phyloP scores from a whole-genome alignment of 2,113 vertebrate species.

The Glaucidium brasilianum region DNA sequence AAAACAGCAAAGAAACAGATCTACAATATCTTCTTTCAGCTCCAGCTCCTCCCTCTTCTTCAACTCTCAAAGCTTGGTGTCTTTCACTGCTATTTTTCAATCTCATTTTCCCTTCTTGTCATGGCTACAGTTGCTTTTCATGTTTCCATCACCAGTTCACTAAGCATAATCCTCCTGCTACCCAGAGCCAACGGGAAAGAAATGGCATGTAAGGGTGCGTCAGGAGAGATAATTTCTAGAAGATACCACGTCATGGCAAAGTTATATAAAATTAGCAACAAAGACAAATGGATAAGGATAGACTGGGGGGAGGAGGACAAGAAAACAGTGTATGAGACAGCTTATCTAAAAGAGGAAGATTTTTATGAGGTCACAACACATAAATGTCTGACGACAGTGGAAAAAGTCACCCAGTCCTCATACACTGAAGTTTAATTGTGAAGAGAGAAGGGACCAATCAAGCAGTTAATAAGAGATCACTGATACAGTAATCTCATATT shows the following conservation, averaged over 20 bases:
- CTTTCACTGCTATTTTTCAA: not conserved
- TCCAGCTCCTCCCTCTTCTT: not conserved
- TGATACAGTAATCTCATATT: not conserved
- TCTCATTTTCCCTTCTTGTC: not conserved
- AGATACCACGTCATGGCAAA: not conserved
- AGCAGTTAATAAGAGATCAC: not conserved
- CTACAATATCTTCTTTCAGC: not conserved
- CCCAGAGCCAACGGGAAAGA: not conserved
- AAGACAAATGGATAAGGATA: not conserved
- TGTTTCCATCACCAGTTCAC: not conserved
- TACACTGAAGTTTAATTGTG: not conserved
- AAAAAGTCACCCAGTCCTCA: not conserved
- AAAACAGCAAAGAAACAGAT: not conserved
- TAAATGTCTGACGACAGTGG: not conserved
- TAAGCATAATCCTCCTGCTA: not conserved
- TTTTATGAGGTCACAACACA: not conserved
- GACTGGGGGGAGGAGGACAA: not conserved
- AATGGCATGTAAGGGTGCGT: fast-evolving
- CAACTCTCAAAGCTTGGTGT: not conserved
- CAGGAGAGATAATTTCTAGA: not conserved
- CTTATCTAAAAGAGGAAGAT: not conserved
- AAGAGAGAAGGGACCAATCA: not conserved
- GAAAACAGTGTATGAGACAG: not conserved
- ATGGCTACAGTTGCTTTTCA: not conserved
- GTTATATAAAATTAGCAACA: not conserved